phyloP scores from a whole-genome alignment of 2,113 vertebrate genomes.

The Campylorhamphus procurvoides region DNA sequence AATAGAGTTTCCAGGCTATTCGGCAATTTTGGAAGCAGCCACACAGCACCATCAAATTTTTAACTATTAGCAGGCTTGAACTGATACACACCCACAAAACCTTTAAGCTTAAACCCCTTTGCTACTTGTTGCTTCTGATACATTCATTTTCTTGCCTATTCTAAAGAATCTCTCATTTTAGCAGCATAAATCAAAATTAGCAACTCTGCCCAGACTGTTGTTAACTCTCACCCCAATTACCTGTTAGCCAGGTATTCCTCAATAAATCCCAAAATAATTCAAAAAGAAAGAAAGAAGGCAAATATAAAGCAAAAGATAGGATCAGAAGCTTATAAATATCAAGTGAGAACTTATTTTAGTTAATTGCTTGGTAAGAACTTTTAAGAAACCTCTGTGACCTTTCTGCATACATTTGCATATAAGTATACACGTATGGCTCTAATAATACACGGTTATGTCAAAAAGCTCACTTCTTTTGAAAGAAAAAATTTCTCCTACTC shows the following conservation, averaged over 20 bases:
- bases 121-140: background rate
- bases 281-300: background rate
- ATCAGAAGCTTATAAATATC: background rate
- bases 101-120: background rate
- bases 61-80: background rate
- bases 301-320: background rate
- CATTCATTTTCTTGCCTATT: background rate
- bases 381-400: background rate
- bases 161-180: background rate
- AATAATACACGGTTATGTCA: background rate
- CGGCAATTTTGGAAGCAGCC: background rate
- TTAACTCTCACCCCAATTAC: background rate
- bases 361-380: background rate
- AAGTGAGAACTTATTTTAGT: background rate
- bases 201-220: background rate
- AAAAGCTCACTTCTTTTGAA: background rate
- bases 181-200: background rate
- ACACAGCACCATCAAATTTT: background rate
- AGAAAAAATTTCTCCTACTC: background rate
- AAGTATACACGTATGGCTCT: background rate
- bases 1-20: constrained; percentile 6
- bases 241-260: background rate
- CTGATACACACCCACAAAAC: background rate
- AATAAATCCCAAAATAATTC: background rate
- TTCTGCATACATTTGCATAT: background rate